Base-by-base conservation (phyloP, 2,113 vertebrate species). In the Ammodytes dubius region DNA sequence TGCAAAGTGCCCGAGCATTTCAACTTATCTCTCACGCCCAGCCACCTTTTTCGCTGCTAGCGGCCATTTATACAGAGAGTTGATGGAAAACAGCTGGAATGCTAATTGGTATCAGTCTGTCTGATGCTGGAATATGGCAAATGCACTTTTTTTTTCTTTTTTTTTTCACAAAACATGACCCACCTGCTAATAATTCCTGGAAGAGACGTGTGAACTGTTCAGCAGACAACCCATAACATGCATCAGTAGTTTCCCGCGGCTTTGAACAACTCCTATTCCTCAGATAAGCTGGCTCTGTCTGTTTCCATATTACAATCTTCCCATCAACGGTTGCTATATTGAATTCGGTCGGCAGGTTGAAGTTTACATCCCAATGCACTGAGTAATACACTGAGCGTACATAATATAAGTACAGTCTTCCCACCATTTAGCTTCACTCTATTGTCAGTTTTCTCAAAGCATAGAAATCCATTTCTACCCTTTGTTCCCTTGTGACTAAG, bases 231-330 rank as follows among this genome's bases (percentile, higher is more conserved):
- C 78, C 63, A 87, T 91, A 91, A 89, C 81, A 73, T 76, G 87
- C 84, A 82, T 73, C 78, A 77, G 77, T 74, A 40, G 78, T 50
- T 27, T 88, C 86, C 60, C 17, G 70, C 57, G 5, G 75, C 77
- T 80, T 79, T 84, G 85, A 83, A 89, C 89, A 72, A 63, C 60
- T 85, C 58, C 4, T 72, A 65, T 80, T 79, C 79, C 70, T 89
- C 84, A 77, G 82, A 84, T 68, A 68, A 77, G 76, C 68, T 4
- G 74, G 67, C 80, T 81, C 72, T 52, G 79, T 69, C 83, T 68
- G 74, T 81, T 81, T 83, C 84, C 79, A 77, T 85, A 85, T 88
- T 89, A 87, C 91, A 85, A 61, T 45, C 79, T 82, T 77, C 89
- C 27, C 81, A 88, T 85, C 90, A 71, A 81, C 6, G 65, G 70